These are phyloP conservation scores for Cistogaster globosa DNA, from an alignment of 2,888 invertebrate genomes.

Conservation along the genomic window DNA sequence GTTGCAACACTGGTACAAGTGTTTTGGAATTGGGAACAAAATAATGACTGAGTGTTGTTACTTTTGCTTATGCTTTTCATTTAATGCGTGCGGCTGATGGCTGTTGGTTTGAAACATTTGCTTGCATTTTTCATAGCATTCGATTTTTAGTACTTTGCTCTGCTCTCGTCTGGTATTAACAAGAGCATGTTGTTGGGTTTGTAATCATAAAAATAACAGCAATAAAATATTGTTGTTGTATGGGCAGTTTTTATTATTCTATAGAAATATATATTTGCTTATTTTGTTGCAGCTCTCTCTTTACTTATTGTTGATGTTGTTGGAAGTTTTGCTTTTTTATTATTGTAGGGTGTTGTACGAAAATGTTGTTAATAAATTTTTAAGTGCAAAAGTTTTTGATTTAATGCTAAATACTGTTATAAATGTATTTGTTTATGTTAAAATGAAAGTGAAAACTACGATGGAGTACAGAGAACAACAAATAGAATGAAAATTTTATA, in stretches of 20 bases:
- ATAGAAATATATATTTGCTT: conserved; percentile 42
- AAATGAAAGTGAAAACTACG: conserved; percentile 50
- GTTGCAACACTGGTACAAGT: conserved; percentile 16
- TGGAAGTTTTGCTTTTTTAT: conserved; percentile 7
- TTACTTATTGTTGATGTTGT: neutral
- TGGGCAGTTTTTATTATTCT: neutral
- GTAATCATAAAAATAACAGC: neutral
- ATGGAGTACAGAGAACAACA: conserved; percentile 30
- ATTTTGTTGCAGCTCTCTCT: conserved; percentile 9
- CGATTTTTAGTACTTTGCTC: conserved; percentile 20
- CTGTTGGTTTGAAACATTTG: conserved; percentile 26
- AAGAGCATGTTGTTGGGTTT: neutral
- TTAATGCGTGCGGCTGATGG: neutral
- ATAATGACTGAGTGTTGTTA: conserved; percentile 16
- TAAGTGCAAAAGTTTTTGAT: conserved; percentile 70
- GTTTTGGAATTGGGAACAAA: conserved; percentile 28
- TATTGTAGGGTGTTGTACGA: conserved; percentile 52
- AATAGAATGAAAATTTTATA: conserved; percentile 10
- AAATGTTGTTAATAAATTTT: conserved; percentile 61
- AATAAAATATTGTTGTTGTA: neutral
- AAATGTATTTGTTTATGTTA: conserved; percentile 62
- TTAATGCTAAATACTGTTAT: conserved; percentile 68
- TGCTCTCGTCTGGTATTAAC: neutral
- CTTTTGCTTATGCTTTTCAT: neutral
- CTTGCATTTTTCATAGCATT: conserved; percentile 18